Conservation (phyloP, 2,888 invertebrate species). For the Dendrolimus pini region DNA sequence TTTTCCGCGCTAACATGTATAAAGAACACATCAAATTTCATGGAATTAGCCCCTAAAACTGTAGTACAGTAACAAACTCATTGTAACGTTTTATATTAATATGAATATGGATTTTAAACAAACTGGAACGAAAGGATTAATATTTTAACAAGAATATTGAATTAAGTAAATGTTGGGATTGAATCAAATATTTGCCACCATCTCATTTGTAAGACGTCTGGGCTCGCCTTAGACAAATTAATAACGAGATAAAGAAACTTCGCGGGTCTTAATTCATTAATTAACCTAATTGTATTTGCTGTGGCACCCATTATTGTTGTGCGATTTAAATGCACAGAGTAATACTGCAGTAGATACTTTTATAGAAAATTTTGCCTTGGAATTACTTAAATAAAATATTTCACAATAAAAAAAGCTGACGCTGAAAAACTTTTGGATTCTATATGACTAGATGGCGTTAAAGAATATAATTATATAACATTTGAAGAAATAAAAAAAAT, state of each 20-base stretch:
- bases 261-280: slow-evolving; percentile 73
- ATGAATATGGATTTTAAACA: too few species aligned
- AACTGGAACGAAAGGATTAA: slow-evolving; percentile 1
- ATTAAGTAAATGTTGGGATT: slow-evolving; percentile 28
- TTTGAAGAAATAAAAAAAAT: background rate
- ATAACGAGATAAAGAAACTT: slow-evolving; percentile 76
- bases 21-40: too few species aligned
- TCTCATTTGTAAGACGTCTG: slow-evolving; percentile 70
- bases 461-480: background rate
- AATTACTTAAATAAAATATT: background rate
- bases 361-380: background rate
- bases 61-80: too few species aligned
- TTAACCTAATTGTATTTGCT: slow-evolving; percentile 76
- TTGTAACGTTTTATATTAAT: too few species aligned
- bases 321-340: slow-evolving; percentile 23
- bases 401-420: background rate
- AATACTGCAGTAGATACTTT: slow-evolving; percentile 5
- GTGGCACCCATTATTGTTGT: slow-evolving; percentile 56
- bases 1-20: too few species aligned
- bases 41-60: too few species aligned
- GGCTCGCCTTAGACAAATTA: slow-evolving; percentile 67
- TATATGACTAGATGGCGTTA: background rate
- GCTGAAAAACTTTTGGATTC: too few species aligned
- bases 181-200: slow-evolving; percentile 56
- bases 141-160: slow-evolving; percentile 16